Conservation (phyloP, 2,113 vertebrate genomes). For the Cephalopterus ornatus region DNA sequence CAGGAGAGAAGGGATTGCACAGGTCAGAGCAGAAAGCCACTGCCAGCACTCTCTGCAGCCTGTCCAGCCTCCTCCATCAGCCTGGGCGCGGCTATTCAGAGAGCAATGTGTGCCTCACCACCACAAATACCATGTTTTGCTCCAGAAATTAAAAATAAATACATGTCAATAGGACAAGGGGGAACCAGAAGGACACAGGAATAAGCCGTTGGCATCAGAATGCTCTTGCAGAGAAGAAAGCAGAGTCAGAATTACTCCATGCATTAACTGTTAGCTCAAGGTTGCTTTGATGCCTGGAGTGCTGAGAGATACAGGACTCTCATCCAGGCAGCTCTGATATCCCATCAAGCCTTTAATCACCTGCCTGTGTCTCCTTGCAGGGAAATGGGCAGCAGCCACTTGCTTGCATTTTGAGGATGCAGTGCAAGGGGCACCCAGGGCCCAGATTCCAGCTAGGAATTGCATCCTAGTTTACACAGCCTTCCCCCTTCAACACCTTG, state of each 20-base stretch:
- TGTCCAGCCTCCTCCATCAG: not conserved
- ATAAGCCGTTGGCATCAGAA: not conserved
- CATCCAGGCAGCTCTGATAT: not conserved
- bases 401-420: not conserved
- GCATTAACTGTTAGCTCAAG: not conserved
- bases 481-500: not conserved
- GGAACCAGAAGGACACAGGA: not conserved
- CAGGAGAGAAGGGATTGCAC: not conserved
- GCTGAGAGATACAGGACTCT: not conserved
- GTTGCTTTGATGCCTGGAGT: not conserved
- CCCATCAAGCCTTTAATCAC: not conserved
- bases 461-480: not conserved
- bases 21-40: not conserved
- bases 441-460: not conserved
- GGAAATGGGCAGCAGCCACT: not conserved
- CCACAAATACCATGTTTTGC: not conserved
- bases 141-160: not conserved
- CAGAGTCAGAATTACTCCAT: not conserved
- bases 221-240: not conserved
- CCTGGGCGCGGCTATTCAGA: not conserved
- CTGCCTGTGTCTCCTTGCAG: not conserved
- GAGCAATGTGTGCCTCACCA: rapidly evolving
- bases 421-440: not conserved
- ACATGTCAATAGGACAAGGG: not conserved
- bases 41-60: not conserved